Percentiles rank a stretch among this genome's conserved stretches.
Evolutionary conservation across 1,140 invertebrate genomes (phyloP).

Genomic region (Hylaeus anthracinus): DNA sequence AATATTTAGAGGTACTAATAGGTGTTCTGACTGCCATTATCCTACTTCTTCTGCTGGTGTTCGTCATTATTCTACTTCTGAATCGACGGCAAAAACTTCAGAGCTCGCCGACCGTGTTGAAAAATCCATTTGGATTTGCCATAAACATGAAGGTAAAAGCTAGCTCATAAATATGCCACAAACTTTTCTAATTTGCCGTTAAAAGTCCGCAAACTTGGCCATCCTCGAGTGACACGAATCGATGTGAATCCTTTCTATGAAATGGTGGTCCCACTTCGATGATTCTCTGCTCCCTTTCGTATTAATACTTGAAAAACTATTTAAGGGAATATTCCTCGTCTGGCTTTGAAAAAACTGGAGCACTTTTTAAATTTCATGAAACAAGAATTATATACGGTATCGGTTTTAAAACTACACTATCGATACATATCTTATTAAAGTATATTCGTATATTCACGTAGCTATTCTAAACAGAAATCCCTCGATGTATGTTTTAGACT

Average conservation of each 20-base stretch:
- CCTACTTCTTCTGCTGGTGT: conserved; percentile 84
- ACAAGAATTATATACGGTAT: no score
- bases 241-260: neutral
- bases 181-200: conserved; percentile 47
- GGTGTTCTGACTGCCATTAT: conserved; percentile 88
- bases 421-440: no score
- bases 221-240: neutral
- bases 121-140: conserved; percentile 85
- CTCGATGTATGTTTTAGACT: no score
- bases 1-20: conserved; percentile 87
- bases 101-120: conserved; percentile 83
- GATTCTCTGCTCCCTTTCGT: neutral
- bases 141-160: conserved; percentile 85
- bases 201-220: conserved; percentile 35
- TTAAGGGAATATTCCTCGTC: no score
- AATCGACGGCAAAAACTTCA: conserved; percentile 86
- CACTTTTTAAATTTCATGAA: no score
- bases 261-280: neutral
- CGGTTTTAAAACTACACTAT: no score
- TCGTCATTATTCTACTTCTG: conserved; percentile 85
- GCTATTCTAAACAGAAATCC: no score
- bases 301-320: neutral
- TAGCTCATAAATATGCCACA: conserved; percentile 42
- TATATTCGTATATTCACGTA: no score
- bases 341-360: no score